These are phyloP conservation scores for Clarias pachynema DNA, from an alignment of 2,797 vertebrate species.

Conservation along the genomic window DNA sequence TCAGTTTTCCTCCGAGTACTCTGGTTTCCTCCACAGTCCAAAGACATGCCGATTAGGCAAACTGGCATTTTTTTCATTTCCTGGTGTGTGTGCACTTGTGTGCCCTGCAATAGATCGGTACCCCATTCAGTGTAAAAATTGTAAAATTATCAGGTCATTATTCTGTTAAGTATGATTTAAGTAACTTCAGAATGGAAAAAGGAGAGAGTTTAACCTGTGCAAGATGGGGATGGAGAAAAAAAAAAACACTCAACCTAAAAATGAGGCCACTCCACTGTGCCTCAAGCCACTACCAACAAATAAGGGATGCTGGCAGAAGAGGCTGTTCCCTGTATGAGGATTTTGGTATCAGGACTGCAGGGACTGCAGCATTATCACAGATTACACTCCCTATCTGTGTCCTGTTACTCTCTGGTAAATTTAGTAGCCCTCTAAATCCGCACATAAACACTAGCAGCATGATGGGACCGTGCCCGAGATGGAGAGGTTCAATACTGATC, in stretches of 20 bases:
- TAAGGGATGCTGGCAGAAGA: slow-evolving; percentile 15
- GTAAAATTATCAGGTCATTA: background rate
- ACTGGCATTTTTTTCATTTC: no score
- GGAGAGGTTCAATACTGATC: slow-evolving; percentile 25
- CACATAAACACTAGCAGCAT: slow-evolving; percentile 36
- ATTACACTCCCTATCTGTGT: slow-evolving; percentile 23
- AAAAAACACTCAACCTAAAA: background rate
- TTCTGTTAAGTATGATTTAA: background rate
- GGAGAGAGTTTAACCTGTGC: background rate
- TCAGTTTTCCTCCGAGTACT: no score
- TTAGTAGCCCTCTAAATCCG: slow-evolving; percentile 27
- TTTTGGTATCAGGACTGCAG: slow-evolving; percentile 25
- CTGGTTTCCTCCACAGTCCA: no score
- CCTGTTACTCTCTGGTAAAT: slow-evolving; percentile 24
- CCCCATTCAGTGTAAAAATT: no score
- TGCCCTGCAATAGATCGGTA: no score
- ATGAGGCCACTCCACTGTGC: slow-evolving; percentile 11
- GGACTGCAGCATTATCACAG: slow-evolving; percentile 25
- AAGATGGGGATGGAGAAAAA: background rate
- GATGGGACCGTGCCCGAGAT: slow-evolving; percentile 2
- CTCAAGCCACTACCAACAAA: slow-evolving; percentile 26
- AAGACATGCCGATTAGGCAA: no score
- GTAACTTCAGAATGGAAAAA: background rate
- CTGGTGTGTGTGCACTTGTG: no score
- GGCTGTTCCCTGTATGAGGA: background rate